Conservation (phyloP, 2,888 invertebrate species). For the Phaedon cochleariae region DNA sequence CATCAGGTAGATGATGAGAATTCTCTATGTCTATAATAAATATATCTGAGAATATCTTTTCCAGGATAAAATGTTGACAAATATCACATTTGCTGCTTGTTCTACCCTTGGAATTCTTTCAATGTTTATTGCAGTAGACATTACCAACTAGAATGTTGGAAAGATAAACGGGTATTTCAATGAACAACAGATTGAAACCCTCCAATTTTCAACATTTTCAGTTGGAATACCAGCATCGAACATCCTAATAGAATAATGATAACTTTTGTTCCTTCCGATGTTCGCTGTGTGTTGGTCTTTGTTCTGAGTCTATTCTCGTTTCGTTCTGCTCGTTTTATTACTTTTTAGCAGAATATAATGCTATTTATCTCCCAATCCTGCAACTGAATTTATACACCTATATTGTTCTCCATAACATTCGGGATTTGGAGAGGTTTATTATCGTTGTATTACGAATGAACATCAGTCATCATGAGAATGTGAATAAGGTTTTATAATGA, state of each 20-base stretch:
- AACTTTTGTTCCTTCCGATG: not conserved
- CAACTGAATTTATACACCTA: not conserved
- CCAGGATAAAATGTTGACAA: too few species aligned
- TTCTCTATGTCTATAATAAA: too few species aligned
- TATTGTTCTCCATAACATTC: not conserved
- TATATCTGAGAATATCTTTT: too few species aligned
- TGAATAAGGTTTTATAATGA: too few species aligned
- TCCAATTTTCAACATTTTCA: not conserved
- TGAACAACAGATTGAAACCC: not conserved
- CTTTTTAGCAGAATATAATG: not conserved
- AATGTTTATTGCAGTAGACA: too few species aligned
- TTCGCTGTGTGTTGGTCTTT: not conserved
- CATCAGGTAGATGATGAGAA: too few species aligned
- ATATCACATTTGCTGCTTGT: too few species aligned
- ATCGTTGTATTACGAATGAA: too few species aligned
- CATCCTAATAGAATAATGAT: not conserved
- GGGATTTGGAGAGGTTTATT: not conserved
- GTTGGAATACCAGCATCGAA: not conserved
- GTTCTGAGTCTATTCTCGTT: not conserved
- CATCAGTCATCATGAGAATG: too few species aligned
- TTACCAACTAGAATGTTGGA: too few species aligned
- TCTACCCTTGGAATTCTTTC: too few species aligned
- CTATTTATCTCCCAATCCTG: not conserved
- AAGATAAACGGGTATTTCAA: too few species aligned
- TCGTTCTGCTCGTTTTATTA: not conserved